These are phyloP conservation scores for Temnothorax unifasciatus DNA, from an alignment of 2,888 invertebrate species.

Conservation along the genomic window DNA sequence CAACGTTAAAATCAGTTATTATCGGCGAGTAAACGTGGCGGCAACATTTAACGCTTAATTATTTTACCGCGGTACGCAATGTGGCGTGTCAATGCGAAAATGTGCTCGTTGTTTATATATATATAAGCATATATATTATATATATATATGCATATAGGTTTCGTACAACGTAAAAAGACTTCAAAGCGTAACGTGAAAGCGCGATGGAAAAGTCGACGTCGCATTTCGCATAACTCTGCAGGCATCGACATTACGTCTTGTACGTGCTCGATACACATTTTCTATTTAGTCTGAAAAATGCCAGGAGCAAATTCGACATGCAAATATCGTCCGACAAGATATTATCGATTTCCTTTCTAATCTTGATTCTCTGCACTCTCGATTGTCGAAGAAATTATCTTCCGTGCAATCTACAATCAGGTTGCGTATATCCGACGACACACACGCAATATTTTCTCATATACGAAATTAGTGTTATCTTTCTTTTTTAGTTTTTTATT, in stretches of 20 bases:
- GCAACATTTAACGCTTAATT: slow-evolving; percentile 55
- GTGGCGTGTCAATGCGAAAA: slow-evolving; percentile 50
- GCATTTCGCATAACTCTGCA: slow-evolving; percentile 19
- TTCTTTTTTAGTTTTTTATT: slow-evolving; percentile 7
- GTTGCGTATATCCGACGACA: neutral
- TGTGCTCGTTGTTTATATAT: slow-evolving; percentile 3
- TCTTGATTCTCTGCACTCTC: neutral
- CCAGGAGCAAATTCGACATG: neutral
- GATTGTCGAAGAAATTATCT: slow-evolving; percentile 16
- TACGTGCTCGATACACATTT: neutral
- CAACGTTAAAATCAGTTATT: slow-evolving; percentile 55
- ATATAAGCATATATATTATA: too few species aligned
- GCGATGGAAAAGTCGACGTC: slow-evolving; percentile 1
- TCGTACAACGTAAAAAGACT: neutral
- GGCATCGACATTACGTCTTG: slow-evolving; percentile 17
- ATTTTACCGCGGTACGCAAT: slow-evolving; percentile 47
- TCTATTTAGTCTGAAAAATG: slow-evolving; percentile 23
- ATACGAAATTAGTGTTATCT: slow-evolving; percentile 1
- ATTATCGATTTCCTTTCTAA: slow-evolving; percentile 4
- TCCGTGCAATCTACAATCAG: slow-evolving; percentile 7
- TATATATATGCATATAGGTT: neutral
- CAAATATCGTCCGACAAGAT: neutral
- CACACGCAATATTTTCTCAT: neutral
- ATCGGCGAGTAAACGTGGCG: slow-evolving; percentile 49
- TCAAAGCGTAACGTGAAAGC: neutral